These are phyloP conservation scores for Lagopus leucura DNA, from an alignment of 2,113 vertebrate species.

Conservation along the genomic window DNA sequence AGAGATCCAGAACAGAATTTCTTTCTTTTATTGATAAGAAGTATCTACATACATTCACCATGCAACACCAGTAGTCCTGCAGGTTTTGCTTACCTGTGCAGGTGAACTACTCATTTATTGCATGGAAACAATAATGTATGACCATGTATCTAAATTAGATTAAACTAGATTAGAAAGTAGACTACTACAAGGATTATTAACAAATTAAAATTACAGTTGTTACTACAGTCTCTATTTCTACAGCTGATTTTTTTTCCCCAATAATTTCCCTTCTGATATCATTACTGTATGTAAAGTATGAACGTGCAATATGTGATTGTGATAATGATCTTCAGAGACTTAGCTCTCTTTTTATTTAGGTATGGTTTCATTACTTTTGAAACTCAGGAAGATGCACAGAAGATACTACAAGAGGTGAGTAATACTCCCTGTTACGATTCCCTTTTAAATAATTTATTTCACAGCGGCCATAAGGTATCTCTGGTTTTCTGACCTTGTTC, in stretches of 20 bases:
- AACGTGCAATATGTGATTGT: background rate
- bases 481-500: background rate
- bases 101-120: background rate
- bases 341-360: constrained; percentile 72
- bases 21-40: background rate
- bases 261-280: background rate
- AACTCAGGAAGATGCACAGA: constrained; percentile 87
- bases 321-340: background rate
- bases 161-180: background rate
- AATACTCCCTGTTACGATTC: background rate
- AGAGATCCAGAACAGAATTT: background rate
- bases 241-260: background rate
- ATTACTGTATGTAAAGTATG: background rate
- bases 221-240: background rate
- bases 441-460: background rate
- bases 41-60: background rate
- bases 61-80: background rate
- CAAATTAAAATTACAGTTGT: background rate
- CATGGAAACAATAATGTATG: background rate
- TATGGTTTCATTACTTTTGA: constrained; percentile 93
- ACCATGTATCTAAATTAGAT: background rate
- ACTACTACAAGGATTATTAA: background rate
- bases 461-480: background rate
- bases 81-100: background rate
- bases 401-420: constrained; percentile 86